These are phyloP conservation scores for Physeter macrocephalus DNA, from an alignment of 2,113 vertebrate species.

Conservation along the genomic window DNA sequence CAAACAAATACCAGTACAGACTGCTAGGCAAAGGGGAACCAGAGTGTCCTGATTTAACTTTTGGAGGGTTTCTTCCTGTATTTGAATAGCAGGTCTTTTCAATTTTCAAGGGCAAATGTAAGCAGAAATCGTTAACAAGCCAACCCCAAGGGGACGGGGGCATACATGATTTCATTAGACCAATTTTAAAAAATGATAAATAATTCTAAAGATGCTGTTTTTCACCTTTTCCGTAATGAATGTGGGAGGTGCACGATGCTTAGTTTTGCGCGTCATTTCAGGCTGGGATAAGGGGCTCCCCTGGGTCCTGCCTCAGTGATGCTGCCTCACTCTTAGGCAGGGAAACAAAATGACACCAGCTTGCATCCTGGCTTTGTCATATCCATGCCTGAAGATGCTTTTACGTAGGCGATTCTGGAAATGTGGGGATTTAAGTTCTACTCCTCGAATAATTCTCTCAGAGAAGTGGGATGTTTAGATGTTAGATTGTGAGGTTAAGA, in stretches of 20 bases:
- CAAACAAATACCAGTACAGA: conserved; percentile 8
- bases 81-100: conserved; percentile 43
- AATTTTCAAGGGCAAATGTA: conserved; percentile 47
- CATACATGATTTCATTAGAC: conserved; percentile 60
- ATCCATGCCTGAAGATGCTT: neutral
- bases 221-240: conserved; percentile 50
- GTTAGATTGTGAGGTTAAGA: neutral
- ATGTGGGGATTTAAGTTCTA: conserved; percentile 17
- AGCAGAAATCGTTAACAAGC: conserved; percentile 35
- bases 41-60: neutral
- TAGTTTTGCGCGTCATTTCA: conserved; percentile 47
- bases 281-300: conserved; percentile 56
- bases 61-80: neutral
- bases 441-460: conserved; percentile 59
- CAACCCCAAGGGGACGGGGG: neutral
- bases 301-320: conserved; percentile 41
- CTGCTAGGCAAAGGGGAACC: neutral
- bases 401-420: neutral
- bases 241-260: conserved; percentile 1
- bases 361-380: conserved; percentile 27
- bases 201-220: conserved; percentile 41
- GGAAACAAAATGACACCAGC: conserved; percentile 38
- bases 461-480: conserved; percentile 21
- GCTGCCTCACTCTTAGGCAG: neutral
- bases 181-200: conserved; percentile 66